Conservation (phyloP, 1,140 invertebrate genomes). For the Zophobas morio region DNA sequence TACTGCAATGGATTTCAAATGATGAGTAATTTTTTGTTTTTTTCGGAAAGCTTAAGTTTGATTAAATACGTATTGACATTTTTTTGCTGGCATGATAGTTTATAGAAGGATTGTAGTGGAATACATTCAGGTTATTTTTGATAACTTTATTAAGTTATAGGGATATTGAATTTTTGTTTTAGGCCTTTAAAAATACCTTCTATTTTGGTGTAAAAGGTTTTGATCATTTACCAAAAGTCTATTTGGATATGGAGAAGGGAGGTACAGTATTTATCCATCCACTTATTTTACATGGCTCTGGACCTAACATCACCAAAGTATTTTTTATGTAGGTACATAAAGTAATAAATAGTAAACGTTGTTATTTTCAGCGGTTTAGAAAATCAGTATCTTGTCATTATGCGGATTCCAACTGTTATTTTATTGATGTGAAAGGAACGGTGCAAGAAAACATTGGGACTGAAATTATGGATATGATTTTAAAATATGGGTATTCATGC, state of each 20-base stretch:
- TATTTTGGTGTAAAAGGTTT: background rate
- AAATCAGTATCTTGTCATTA: constrained; percentile 91
- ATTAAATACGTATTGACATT: too few species aligned
- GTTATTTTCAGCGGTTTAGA: constrained; percentile 72
- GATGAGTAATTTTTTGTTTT: too few species aligned
- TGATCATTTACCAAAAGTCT: constrained; percentile 63
- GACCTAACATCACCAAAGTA: constrained; percentile 67
- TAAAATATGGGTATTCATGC: constrained; percentile 9
- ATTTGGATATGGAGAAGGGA: constrained; percentile 84
- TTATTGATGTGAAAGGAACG: constrained; percentile 81
- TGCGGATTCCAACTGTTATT: constrained; percentile 80
- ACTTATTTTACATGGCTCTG: constrained; percentile 88
- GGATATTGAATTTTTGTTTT: too few species aligned
- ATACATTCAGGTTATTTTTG: too few species aligned
- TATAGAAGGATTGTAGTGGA: too few species aligned
- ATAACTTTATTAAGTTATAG: too few species aligned
- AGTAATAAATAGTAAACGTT: constrained; percentile 1
- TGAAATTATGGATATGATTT: constrained; percentile 72
- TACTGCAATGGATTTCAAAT: too few species aligned
- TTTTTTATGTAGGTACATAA: background rate
- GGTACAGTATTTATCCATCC: constrained; percentile 94
- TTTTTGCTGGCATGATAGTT: too few species aligned
- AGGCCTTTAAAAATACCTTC: too few species aligned
- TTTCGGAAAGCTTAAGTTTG: too few species aligned
- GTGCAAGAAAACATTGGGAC: constrained; percentile 78